phyloP scores from a whole-genome alignment of 2,797 vertebrate species.

The Tadarida brasiliensis region DNA sequence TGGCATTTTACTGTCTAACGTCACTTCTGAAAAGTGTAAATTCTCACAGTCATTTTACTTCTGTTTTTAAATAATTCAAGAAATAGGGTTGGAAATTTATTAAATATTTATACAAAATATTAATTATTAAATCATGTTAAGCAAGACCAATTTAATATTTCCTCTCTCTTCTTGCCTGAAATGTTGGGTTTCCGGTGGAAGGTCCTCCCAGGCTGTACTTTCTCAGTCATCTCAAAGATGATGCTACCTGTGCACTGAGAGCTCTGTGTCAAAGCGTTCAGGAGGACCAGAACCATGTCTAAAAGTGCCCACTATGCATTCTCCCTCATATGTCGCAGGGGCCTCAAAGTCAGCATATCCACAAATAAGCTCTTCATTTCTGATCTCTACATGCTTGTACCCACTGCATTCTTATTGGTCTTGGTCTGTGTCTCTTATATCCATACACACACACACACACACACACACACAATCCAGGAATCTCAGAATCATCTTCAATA shows the following conservation, averaged over 20 bases:
- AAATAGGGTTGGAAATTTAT: conserved; percentile 65
- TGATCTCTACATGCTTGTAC: not conserved
- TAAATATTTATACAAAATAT: conserved; percentile 73
- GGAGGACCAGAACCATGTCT: not conserved
- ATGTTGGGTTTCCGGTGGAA: not conserved
- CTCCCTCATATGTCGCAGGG: accelerated
- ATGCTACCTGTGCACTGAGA: not conserved
- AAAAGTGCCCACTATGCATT: accelerated
- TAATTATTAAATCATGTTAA: conserved; percentile 78
- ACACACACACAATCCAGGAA: not conserved
- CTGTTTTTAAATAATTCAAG: conserved; percentile 74
- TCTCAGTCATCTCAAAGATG: not conserved
- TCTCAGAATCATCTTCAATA: not conserved
- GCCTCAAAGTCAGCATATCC: not conserved
- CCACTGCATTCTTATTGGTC: not conserved
- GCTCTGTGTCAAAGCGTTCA: not conserved
- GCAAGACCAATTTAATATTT: conserved; percentile 45
- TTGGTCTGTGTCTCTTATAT: not conserved
- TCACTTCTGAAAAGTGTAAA: conserved; percentile 71
- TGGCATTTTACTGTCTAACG: conserved; percentile 40
- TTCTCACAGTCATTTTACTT: conserved; percentile 68
- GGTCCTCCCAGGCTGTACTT: no score
- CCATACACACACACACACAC: not conserved
- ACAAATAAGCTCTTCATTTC: not conserved
- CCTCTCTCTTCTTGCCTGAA: not conserved